Conservation (phyloP, 2,888 invertebrate genomes). For the Drosophila leonis region DNA sequence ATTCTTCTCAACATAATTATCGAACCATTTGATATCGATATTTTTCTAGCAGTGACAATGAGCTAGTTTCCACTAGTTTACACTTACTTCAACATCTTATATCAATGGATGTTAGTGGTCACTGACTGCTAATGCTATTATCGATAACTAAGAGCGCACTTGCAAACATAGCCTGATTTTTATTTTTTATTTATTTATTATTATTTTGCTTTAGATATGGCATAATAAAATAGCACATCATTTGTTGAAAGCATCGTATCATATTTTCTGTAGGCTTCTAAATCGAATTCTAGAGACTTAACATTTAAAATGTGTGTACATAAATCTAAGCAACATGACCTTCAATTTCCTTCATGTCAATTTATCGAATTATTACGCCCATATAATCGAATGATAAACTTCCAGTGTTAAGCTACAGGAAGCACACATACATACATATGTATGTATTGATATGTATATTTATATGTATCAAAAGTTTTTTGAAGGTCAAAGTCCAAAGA, state of each 20-base stretch:
- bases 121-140: background rate
- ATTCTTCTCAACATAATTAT: background rate
- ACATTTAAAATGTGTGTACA: background rate
- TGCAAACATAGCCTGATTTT: background rate
- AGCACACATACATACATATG: background rate
- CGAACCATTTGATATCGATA: constrained; percentile 1
- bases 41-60: background rate
- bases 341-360: background rate
- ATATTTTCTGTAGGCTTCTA: too few species aligned
- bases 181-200: too few species aligned
- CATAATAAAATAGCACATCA: background rate
- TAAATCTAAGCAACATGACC: background rate
- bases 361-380: background rate
- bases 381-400: background rate
- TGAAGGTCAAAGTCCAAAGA: constrained; percentile 1
- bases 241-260: background rate
- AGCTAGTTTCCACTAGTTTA: background rate
- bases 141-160: background rate
- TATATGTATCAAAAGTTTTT: background rate
- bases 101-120: background rate
- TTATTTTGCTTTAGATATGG: too few species aligned
- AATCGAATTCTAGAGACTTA: background rate
- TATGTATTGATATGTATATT: background rate
- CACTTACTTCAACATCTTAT: background rate
- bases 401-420: background rate